Evolutionary conservation across 2,113 vertebrate species (phyloP).

Genomic region (Silurus meridionalis): DNA sequence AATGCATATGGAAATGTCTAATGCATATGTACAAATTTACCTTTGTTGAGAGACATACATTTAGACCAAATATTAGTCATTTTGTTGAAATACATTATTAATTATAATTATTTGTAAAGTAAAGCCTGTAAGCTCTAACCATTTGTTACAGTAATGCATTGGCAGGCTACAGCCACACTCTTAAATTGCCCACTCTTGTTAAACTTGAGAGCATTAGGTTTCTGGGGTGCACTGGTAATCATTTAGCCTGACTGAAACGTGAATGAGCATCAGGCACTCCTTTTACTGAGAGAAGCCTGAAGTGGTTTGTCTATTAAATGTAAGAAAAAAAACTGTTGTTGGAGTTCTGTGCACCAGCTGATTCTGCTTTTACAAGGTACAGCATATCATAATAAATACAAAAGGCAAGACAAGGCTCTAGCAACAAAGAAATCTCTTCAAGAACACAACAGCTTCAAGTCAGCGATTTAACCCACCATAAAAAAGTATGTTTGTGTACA

Average conservation of each 20-base stretch:
- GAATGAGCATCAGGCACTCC: slow-evolving; percentile 23
- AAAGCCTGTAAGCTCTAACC: not conserved
- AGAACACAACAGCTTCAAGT: not conserved
- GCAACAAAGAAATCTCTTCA: not conserved
- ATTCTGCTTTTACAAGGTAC: slow-evolving; percentile 11
- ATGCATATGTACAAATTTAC: not conserved
- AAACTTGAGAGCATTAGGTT: slow-evolving; percentile 4
- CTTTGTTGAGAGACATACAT: not conserved
- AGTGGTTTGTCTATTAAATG: slow-evolving; percentile 20
- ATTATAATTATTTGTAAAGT: not conserved
- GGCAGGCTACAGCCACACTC: not conserved
- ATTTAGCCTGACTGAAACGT: slow-evolving; percentile 34
- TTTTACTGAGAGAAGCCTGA: slow-evolving; percentile 18
- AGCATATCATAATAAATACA: not conserved
- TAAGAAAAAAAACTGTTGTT: slow-evolving; percentile 2
- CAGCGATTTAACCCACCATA: not conserved
- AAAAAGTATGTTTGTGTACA: not conserved
- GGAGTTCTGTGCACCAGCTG: slow-evolving; percentile 22
- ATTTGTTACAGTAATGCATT: not conserved
- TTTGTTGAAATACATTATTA: not conserved
- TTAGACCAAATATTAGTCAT: not conserved
- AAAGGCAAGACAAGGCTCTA: not conserved
- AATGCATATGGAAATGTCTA: not conserved
- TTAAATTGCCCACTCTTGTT: not conserved
- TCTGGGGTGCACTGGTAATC: slow-evolving; percentile 25